Evolutionary conservation across 2,888 invertebrate genomes (phyloP).

Genomic region (Oxystoma pomonae): DNA sequence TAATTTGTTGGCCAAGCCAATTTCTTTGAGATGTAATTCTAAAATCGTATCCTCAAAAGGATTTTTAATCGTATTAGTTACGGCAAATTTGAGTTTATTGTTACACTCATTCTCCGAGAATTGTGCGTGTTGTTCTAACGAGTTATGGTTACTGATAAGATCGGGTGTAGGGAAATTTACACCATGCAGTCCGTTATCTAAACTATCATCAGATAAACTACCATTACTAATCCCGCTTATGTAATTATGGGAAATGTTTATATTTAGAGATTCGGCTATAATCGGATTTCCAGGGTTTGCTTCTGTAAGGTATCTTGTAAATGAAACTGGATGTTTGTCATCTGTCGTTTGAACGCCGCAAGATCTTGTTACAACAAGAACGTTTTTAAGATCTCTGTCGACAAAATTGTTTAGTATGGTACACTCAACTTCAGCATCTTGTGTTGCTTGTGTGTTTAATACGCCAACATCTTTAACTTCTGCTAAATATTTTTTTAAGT

Average conservation of each 20-base stretch:
- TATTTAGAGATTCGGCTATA: constrained; percentile 53
- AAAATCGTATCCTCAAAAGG: background rate
- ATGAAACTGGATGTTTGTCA: constrained; percentile 39
- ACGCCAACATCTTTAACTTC: constrained; percentile 44
- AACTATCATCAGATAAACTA: constrained; percentile 52
- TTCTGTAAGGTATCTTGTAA: constrained; percentile 44
- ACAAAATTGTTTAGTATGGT: constrained; percentile 38
- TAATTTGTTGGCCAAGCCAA: background rate
- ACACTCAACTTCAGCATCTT: constrained; percentile 50
- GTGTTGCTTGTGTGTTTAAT: constrained; percentile 46
- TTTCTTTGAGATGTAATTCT: background rate
- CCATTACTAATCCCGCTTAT: constrained; percentile 46
- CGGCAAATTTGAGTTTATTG: background rate
- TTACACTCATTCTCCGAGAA: background rate
- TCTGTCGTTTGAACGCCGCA: constrained; percentile 43
- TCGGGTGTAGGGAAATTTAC: constrained; percentile 52
- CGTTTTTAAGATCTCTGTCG: constrained; percentile 37
- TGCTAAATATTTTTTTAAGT: constrained; percentile 48
- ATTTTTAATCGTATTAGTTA: background rate
- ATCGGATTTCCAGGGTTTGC: constrained; percentile 27
- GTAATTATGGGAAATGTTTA: constrained; percentile 57
- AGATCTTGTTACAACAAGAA: constrained; percentile 41
- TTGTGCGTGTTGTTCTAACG: constrained; percentile 41
- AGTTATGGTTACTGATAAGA: constrained; percentile 56
- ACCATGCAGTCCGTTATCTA: constrained; percentile 42